Conservation (phyloP, 1,140 invertebrate genomes). For the Lasioglossum albipes region DNA sequence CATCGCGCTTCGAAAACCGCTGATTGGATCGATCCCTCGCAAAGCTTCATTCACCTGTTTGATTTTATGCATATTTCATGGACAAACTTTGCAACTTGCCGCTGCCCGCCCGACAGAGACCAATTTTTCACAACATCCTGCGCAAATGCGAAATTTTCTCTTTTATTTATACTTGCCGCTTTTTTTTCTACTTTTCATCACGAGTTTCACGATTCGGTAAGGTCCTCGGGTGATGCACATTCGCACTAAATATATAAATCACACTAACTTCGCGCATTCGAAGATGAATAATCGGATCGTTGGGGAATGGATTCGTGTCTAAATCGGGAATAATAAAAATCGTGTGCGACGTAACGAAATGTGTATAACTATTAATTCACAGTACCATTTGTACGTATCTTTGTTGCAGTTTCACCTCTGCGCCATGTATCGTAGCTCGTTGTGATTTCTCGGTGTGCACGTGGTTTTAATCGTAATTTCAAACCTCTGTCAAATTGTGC, state of each 20-base stretch:
- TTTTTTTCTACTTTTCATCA: not conserved
- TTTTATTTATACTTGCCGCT: not conserved
- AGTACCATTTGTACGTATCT: not conserved
- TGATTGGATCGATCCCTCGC: conserved; percentile 46
- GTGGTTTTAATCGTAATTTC: not conserved
- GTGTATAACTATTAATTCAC: not conserved
- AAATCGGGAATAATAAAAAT: not conserved
- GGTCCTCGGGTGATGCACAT: too few relatives aligned
- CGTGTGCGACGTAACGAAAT: not conserved
- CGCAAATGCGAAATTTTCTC: not conserved
- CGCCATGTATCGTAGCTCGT: not conserved
- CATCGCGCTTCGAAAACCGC: conserved; percentile 17
- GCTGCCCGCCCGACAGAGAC: not conserved
- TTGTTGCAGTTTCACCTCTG: not conserved
- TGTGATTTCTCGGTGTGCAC: not conserved
- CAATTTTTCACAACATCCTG: not conserved
- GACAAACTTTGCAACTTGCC: conserved; percentile 13
- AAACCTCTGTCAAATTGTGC: conserved; percentile 14
- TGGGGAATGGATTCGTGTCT: too few relatives aligned
- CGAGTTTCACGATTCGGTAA: not conserved
- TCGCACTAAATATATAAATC: not conserved
- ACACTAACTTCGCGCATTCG: not conserved
- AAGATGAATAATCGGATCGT: not conserved
- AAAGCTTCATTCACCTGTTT: conserved; percentile 47
- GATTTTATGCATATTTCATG: conserved; percentile 44